Percentiles rank a stretch among this genome's conserved stretches.
phyloP scores from a whole-genome alignment of 2,113 vertebrate genomes.

The Lophochroa leadbeateri region DNA sequence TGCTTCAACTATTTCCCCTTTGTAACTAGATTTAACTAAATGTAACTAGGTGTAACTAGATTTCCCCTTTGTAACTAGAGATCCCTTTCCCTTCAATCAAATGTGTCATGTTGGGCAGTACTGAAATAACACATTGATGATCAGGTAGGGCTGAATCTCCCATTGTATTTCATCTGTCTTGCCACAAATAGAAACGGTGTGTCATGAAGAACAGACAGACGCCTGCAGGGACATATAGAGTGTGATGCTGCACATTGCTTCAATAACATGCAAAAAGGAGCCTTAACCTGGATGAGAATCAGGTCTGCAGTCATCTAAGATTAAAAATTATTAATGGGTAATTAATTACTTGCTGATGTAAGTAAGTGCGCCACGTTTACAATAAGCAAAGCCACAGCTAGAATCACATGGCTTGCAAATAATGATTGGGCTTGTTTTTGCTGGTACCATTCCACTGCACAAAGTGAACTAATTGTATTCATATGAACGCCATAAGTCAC shows the following conservation, averaged over 20 bases:
- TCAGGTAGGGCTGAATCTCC: neutral
- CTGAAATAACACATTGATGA: rapidly evolving
- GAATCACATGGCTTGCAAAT: neutral
- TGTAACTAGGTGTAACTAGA: too few species aligned
- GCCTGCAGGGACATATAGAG: neutral
- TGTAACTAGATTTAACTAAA: too few species aligned
- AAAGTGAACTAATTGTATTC: neutral
- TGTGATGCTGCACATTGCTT: neutral
- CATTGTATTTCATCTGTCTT: rapidly evolving
- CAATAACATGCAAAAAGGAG: rapidly evolving
- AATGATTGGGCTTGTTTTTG: neutral
- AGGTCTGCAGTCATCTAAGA: neutral
- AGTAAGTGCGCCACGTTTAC: rapidly evolving
- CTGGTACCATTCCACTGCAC: neutral
- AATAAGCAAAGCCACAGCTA: neutral
- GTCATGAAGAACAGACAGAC: neutral
- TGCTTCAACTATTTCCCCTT: neutral
- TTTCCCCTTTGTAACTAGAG: neutral
- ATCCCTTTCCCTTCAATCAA: neutral
- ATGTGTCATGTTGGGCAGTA: neutral
- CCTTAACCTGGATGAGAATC: neutral
- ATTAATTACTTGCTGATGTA: neutral
- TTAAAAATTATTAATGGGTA: neutral
- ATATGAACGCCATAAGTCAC: neutral
- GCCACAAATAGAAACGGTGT: rapidly evolving